These are phyloP conservation scores for Aleadryas rufinucha DNA, from an alignment of 2,113 vertebrate genomes.

Conservation along the genomic window DNA sequence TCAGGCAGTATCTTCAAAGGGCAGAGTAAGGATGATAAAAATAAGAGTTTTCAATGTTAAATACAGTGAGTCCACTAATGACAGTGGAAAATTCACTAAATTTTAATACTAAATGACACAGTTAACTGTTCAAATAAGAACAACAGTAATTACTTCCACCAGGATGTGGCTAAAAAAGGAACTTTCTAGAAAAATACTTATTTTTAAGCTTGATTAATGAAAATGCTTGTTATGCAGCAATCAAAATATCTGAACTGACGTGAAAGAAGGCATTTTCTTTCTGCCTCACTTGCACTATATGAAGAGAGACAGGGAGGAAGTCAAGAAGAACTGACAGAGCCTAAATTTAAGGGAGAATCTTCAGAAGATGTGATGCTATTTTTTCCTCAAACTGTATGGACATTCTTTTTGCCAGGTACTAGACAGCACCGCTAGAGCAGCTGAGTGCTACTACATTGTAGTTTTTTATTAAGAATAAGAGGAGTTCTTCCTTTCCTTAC, in stretches of 20 bases:
- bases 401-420: not conserved
- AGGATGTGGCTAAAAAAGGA: not conserved
- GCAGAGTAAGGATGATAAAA: not conserved
- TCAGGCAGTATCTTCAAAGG: not conserved
- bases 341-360: not conserved
- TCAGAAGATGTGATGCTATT: not conserved
- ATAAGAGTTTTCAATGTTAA: not conserved
- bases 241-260: not conserved
- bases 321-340: not conserved
- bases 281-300: not conserved
- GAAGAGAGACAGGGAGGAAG: not conserved
- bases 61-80: not conserved
- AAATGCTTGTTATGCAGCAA: not conserved
- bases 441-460: not conserved
- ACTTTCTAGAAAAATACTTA: not conserved
- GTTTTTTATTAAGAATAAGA: not conserved
- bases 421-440: not conserved
- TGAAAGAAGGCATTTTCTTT: constrained; percentile 8
- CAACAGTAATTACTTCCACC: not conserved
- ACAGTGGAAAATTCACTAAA: not conserved
- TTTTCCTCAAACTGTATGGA: not conserved
- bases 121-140: not conserved
- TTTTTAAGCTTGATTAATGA: not conserved
- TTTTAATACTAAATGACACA: not conserved
- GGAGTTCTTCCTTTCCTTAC: not conserved